A percentile compares a stretch with the other conserved stretches of the same genome.
These are phyloP conservation scores for Noctilio leporinus DNA, from an alignment of 2,113 vertebrate genomes.

Conservation along the genomic window DNA sequence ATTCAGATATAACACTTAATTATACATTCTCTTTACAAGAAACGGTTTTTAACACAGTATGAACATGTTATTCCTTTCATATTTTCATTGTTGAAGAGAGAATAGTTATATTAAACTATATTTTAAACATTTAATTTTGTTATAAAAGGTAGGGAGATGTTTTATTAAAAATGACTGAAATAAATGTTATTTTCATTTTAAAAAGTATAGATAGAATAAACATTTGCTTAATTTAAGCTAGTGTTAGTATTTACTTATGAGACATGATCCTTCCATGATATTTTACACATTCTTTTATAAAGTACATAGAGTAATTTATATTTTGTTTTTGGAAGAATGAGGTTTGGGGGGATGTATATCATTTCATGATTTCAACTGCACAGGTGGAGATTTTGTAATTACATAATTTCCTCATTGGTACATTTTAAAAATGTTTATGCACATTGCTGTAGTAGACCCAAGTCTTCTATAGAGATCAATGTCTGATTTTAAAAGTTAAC, in stretches of 20 bases:
- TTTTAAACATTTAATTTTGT: background rate
- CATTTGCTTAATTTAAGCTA: background rate
- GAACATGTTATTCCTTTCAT: background rate
- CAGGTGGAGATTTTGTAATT: background rate
- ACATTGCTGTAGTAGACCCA: background rate
- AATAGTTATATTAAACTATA: background rate
- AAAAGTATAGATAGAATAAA: background rate
- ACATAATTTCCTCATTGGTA: background rate
- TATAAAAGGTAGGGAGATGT: background rate
- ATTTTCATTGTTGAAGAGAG: background rate
- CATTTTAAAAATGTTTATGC: background rate
- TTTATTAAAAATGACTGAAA: background rate
- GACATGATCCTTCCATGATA: background rate
- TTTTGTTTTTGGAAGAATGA: slow-evolving; percentile 28
- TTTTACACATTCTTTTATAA: background rate
- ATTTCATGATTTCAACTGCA: background rate
- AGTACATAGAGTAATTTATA: background rate
- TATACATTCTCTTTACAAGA: background rate
- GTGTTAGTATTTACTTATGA: background rate
- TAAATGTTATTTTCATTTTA: background rate
- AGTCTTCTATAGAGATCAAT: background rate
- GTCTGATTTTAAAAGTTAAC: background rate
- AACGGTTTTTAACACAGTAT: slow-evolving; percentile 2
- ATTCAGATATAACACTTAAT: background rate
- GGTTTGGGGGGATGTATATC: background rate